phyloP scores from a whole-genome alignment of 2,888 invertebrate genomes.

The Melieria picta region DNA sequence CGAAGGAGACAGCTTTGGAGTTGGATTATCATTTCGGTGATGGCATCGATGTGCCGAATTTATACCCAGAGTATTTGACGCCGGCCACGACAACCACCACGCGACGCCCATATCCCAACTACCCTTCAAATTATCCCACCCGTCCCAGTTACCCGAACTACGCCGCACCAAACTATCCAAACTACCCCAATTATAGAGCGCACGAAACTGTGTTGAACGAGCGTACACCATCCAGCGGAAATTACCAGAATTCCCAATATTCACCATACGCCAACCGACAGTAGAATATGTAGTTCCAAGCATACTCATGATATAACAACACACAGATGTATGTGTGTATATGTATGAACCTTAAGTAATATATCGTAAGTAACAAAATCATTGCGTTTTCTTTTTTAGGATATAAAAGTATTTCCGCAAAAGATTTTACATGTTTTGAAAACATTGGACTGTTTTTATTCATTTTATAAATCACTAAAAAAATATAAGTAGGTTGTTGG shows the following conservation, averaged over 20 bases:
- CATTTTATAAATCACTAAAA: no score
- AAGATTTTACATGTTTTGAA: no score
- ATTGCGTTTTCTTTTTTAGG: no score
- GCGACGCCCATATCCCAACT: conserved; percentile 19
- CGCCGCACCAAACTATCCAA: conserved; percentile 16
- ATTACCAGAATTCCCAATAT: conserved; percentile 17
- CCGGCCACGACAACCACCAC: conserved; percentile 35
- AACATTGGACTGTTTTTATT: no score
- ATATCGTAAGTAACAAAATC: no score
- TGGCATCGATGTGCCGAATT: conserved; percentile 56
- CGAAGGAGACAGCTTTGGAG: conserved; percentile 46
- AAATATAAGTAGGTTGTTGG: no score
- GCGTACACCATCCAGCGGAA: background rate
- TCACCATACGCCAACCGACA: background rate
- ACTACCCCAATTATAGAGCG: conserved; percentile 20
- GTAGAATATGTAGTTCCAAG: background rate
- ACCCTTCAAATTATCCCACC: conserved; percentile 23
- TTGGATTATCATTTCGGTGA: conserved; percentile 62
- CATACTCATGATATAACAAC: background rate
- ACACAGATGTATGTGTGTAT: background rate
- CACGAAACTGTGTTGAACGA: conserved; percentile 25
- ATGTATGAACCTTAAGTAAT: no score
- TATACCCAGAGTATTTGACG: conserved; percentile 49
- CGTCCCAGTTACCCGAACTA: conserved; percentile 26
- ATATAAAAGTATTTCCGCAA: no score